Evolutionary conservation across 2,113 vertebrate species (phyloP), one percentile per base, ranked within the genome.

Genomic region (Stercorarius parasiticus): DNA sequence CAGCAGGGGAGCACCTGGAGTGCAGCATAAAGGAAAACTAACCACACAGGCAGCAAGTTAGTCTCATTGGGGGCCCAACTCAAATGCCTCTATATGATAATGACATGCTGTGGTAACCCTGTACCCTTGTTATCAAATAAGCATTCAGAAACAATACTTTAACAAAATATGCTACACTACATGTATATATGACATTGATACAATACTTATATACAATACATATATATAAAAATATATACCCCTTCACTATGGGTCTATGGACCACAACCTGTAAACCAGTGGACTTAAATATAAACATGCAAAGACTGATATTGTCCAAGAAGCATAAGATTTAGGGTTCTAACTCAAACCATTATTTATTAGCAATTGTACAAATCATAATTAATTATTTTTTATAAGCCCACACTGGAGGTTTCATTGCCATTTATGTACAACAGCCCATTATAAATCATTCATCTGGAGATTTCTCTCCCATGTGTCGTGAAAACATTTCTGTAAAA

Each of bases 401-500:
- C 71, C 30, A 45, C 32, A 16, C 30, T 64, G 56, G 47, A 74
- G 47, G 23, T 93, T 86, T 78, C 72, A 71, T 40, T 88, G 50
- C 26, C 77, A 59, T 56, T 94, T 88, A 93, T 72, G 92, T 93
- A 19, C 42, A 91, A n/a, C 72, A 59, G 67, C 30, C n/a, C 38
- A 67, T 88, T 59, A 50, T 91, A 88, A 92, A 95, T 83, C 85
- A 78, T 84, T 95, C 59, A 83, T 55, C 67, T 52, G 27, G 65
- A 92, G 61, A 89, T 67, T 91, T 90, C 59, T 74, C 84, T 93
- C 70, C 65, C 64, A 70, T n/a, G 72, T 70, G 50, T 66, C 15
- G 0, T 70, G 83, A 82, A 94, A 92, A 92, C 50, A 78, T 91
- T 96, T 78, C 91, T 96, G 73, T 91, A 91, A 95, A 97, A 88